phyloP scores from a whole-genome alignment of 2,888 invertebrate genomes.

The Rhopalosiphum nymphaeae region DNA sequence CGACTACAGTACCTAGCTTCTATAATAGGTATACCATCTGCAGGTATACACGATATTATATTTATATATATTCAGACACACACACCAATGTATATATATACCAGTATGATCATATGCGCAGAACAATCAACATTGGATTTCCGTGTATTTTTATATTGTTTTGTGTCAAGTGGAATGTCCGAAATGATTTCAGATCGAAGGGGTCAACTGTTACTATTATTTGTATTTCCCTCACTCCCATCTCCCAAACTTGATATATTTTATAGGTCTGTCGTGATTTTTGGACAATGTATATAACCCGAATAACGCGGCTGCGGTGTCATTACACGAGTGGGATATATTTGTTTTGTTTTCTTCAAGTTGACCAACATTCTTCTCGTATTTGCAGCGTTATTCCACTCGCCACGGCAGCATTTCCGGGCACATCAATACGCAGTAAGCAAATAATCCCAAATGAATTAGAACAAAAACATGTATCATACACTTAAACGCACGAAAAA shows the following conservation, averaged over 20 bases:
- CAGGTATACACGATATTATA: background rate
- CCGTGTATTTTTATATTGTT: background rate
- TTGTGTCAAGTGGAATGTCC: background rate
- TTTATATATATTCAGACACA: background rate
- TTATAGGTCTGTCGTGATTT: background rate
- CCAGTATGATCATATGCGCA: background rate
- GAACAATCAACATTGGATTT: background rate
- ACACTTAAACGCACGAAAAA: slow-evolving; percentile 48
- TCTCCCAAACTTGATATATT: background rate
- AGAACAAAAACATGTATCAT: slow-evolving; percentile 56
- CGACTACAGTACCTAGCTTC: background rate
- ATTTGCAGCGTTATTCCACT: background rate
- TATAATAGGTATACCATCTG: background rate
- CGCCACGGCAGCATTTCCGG: background rate
- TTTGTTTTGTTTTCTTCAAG: slow-evolving; percentile 5
- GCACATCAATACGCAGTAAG: background rate
- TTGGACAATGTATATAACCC: background rate
- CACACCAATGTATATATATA: background rate
- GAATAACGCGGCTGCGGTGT: background rate
- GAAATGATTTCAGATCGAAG: background rate
- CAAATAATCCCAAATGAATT: slow-evolving; percentile 39
- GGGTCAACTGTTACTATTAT: background rate
- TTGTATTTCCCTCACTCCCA: background rate
- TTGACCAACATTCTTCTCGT: slow-evolving; percentile 2
- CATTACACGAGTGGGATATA: background rate